These are phyloP conservation scores for Orgyia antiqua DNA, from an alignment of 2,888 invertebrate species.

Conservation along the genomic window DNA sequence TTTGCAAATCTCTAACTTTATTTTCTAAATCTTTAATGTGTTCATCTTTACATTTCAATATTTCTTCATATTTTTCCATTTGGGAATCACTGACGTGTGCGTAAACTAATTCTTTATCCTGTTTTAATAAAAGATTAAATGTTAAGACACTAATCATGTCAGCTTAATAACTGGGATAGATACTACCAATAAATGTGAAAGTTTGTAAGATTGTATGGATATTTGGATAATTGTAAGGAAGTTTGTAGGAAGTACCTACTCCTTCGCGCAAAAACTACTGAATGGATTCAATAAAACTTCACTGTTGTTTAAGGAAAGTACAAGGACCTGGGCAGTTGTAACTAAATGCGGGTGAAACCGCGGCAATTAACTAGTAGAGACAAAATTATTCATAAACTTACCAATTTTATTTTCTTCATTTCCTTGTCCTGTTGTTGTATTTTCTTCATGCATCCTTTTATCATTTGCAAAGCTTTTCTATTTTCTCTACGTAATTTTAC, in stretches of 20 bases:
- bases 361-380: too few relatives aligned
- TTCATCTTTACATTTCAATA: constrained; percentile 73
- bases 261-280: too few relatives aligned
- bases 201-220: too few relatives aligned
- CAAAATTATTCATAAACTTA: constrained; percentile 27
- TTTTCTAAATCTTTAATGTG: constrained; percentile 73
- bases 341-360: too few relatives aligned
- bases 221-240: too few relatives aligned
- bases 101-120: constrained; percentile 63
- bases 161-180: too few relatives aligned
- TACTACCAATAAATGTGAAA: too few relatives aligned
- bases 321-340: too few relatives aligned
- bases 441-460: constrained; percentile 76
- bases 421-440: constrained; percentile 74
- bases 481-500: constrained; percentile 72
- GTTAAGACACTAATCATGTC: background rate
- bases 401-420: constrained; percentile 66
- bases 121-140: constrained; percentile 4
- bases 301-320: too few relatives aligned
- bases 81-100: constrained; percentile 65
- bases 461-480: constrained; percentile 75
- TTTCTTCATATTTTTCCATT: constrained; percentile 66
- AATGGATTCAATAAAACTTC: too few relatives aligned
- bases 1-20: constrained; percentile 60
- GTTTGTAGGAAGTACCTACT: too few relatives aligned